These are phyloP conservation scores for Pycnomerus fuliginosus DNA, from an alignment of 2,888 invertebrate species.

Conservation along the genomic window DNA sequence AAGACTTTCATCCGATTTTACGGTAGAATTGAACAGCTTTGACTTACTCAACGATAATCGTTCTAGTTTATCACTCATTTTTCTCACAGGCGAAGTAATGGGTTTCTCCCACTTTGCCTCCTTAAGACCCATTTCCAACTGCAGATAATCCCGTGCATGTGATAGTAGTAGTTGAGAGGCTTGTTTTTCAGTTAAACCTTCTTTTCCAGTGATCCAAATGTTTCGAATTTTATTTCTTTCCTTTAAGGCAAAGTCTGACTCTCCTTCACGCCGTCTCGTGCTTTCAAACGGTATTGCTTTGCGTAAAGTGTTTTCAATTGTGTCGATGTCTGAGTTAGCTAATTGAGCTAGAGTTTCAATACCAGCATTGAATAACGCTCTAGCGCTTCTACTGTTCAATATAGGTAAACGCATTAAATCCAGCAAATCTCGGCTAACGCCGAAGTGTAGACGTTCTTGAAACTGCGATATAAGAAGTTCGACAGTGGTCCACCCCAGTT, in stretches of 20 bases:
- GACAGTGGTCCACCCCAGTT: slow-evolving; percentile 89
- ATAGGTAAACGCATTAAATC: slow-evolving; percentile 85
- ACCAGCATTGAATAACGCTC: slow-evolving; percentile 79
- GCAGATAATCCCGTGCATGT: slow-evolving; percentile 73
- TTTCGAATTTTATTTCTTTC: slow-evolving; percentile 69
- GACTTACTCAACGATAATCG: too few relatives aligned
- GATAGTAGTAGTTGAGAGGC: slow-evolving; percentile 70
- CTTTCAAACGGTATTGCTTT: slow-evolving; percentile 85
- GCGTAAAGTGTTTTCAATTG: slow-evolving; percentile 74
- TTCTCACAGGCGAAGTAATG: too few relatives aligned
- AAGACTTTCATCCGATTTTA: slow-evolving; percentile 25
- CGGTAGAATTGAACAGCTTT: slow-evolving; percentile 31
- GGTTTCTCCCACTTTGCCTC: slow-evolving; percentile 68
- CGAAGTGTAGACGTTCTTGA: slow-evolving; percentile 91
- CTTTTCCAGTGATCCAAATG: slow-evolving; percentile 77
- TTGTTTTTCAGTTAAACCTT: slow-evolving; percentile 77
- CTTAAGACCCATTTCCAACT: slow-evolving; percentile 72
- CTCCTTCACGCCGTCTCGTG: slow-evolving; percentile 70
- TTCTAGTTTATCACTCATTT: too few relatives aligned
- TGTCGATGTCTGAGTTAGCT: slow-evolving; percentile 68
- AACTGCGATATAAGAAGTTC: slow-evolving; percentile 89
- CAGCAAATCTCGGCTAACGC: slow-evolving; percentile 87
- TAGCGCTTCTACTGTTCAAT: slow-evolving; percentile 80
- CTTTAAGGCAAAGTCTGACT: slow-evolving; percentile 64
- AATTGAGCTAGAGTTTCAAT: slow-evolving; percentile 75